These are phyloP conservation scores for Nycticorax nycticorax DNA, from an alignment of 2,113 vertebrate species.

Conservation along the genomic window DNA sequence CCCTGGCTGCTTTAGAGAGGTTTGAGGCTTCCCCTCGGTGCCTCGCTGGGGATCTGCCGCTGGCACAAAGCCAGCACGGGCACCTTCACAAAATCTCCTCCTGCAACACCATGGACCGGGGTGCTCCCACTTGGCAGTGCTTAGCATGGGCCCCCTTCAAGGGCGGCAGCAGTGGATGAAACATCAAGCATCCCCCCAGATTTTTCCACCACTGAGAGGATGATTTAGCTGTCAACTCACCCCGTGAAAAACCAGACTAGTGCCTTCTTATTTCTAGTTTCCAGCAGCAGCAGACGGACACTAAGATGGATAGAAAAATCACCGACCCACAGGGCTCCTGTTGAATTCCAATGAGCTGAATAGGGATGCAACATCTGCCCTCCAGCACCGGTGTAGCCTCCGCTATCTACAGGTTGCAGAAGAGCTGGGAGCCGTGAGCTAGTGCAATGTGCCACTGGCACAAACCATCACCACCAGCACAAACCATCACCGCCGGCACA, in stretches of 20 bases:
- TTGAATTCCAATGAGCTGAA: not conserved
- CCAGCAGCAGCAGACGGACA: not conserved
- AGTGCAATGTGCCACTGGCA: not conserved
- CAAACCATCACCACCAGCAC: not conserved
- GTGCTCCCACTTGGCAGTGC: fast-evolving
- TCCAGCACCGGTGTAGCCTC: fast-evolving
- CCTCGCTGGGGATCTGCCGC: not conserved
- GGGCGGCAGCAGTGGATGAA: fast-evolving
- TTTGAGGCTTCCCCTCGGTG: not conserved
- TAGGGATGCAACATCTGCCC: not conserved
- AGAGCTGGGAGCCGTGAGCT: not conserved
- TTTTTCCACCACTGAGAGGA: not conserved
- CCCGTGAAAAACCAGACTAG: not conserved
- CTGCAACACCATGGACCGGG: fast-evolving
- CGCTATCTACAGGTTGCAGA: not conserved
- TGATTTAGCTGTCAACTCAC: not conserved
- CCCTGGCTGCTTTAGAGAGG: not conserved
- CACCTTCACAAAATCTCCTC: not conserved
- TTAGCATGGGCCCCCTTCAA: fast-evolving
- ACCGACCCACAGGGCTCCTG: not conserved
- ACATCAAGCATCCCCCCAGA: fast-evolving
- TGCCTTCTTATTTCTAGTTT: not conserved
- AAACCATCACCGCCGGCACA: not conserved
- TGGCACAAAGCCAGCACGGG: not conserved
- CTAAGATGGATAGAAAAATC: not conserved